These are phyloP conservation scores for Dynastes hyllus DNA, from an alignment of 2,888 invertebrate species.

Conservation along the genomic window DNA sequence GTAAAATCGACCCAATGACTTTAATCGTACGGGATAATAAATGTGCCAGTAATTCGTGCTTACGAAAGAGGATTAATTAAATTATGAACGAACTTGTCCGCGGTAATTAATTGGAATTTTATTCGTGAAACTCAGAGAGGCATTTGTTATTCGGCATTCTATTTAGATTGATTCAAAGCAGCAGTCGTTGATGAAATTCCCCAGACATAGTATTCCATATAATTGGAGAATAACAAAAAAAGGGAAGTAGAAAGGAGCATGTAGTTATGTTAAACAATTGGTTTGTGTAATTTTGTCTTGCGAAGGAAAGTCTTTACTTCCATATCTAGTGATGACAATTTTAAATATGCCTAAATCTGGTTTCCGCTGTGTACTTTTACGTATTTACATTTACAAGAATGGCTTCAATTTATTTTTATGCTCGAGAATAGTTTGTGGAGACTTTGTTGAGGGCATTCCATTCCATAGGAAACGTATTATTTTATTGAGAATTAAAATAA, in stretches of 20 bases:
- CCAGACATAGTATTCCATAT: background rate
- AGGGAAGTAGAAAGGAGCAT: background rate
- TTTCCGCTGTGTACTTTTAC: too few species aligned
- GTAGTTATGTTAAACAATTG: background rate
- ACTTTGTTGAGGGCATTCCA: too few species aligned
- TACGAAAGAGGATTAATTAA: conserved; percentile 46
- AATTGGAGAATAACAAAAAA: background rate
- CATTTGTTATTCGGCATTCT: conserved; percentile 24
- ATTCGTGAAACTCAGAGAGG: conserved; percentile 22
- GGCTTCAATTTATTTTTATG: too few species aligned
- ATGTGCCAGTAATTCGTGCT: conserved; percentile 41
- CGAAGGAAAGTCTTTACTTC: too few species aligned
- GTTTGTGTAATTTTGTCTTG: too few species aligned
- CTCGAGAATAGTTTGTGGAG: too few species aligned
- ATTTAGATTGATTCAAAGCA: conserved; percentile 21
- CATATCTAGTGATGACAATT: too few species aligned
- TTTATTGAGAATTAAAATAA: too few species aligned
- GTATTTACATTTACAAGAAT: too few species aligned
- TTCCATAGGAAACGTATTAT: too few species aligned
- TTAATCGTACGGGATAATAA: conserved; percentile 60
- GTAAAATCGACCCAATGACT: conserved; percentile 60
- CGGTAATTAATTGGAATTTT: conserved; percentile 49
- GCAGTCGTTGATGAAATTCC: background rate
- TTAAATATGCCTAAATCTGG: too few species aligned
- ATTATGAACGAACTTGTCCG: conserved; percentile 42